Conservation (phyloP, 2,888 invertebrate species). For the Heteropelma amictum region DNA sequence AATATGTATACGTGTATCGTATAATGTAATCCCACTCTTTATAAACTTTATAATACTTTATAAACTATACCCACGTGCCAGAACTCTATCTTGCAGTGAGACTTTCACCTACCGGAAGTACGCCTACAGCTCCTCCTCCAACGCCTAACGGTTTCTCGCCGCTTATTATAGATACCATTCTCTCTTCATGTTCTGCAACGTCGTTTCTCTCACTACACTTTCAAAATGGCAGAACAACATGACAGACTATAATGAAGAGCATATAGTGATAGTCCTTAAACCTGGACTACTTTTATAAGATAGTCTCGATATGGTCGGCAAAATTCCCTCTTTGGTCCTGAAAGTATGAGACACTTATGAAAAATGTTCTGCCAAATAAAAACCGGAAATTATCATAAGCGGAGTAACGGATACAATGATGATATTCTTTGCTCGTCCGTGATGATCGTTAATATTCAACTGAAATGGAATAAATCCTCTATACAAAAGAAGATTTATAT, state of each 20-base stretch:
- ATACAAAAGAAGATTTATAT: too few species aligned
- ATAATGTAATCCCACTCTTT: slow-evolving; percentile 14
- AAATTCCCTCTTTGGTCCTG: too few species aligned
- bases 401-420: too few species aligned
- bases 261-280: not conserved
- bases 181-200: not conserved
- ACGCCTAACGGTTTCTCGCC: slow-evolving; percentile 5
- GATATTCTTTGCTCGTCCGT: too few species aligned
- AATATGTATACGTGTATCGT: not conserved
- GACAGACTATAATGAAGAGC: not conserved
- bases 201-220: not conserved
- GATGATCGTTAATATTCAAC: too few species aligned
- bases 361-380: too few species aligned
- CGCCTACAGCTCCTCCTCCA: slow-evolving; percentile 41
- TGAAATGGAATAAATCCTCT: too few species aligned
- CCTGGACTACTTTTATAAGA: not conserved
- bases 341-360: too few species aligned
- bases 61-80: slow-evolving; percentile 59
- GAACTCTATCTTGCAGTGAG: slow-evolving; percentile 62
- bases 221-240: not conserved
- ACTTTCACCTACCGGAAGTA: slow-evolving; percentile 70
- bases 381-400: too few species aligned
- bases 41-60: slow-evolving; percentile 40
- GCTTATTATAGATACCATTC: slow-evolving; percentile 27
- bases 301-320: too few species aligned